phyloP scores from a whole-genome alignment of 2,797 vertebrate species.

The Luscinia megarhynchos region DNA sequence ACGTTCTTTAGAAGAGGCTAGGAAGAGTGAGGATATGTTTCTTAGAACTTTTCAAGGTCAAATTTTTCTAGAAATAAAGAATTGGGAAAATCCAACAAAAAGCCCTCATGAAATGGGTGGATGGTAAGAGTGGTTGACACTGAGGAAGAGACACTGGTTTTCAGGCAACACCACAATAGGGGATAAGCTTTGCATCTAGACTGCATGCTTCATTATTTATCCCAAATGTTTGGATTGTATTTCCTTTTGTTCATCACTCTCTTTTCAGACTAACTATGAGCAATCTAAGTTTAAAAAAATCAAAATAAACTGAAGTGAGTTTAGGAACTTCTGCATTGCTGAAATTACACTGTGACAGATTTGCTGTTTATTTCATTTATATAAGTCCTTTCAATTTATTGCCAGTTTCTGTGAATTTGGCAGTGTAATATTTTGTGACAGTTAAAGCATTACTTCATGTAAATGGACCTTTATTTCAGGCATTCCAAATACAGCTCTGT shows the following conservation, averaged over 20 bases:
- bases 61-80: background rate
- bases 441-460: background rate
- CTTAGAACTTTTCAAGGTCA: background rate
- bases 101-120: background rate
- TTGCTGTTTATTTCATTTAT: background rate
- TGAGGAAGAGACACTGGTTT: background rate
- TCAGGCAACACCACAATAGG: background rate
- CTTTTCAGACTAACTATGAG: background rate
- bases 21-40: background rate
- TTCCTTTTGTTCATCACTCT: background rate
- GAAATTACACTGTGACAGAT: background rate
- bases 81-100: background rate
- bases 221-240: background rate
- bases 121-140: background rate
- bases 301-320: background rate
- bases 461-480: background rate
- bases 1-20: background rate
- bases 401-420: background rate
- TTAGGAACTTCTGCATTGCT: background rate
- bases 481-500: background rate
- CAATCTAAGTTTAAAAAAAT: background rate
- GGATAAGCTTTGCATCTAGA: background rate
- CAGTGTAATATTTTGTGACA: constrained; percentile 13
- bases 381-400: background rate
- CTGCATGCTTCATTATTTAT: background rate